phyloP scores from a whole-genome alignment of 2,113 vertebrate genomes.

The Peromyscus californicus region DNA sequence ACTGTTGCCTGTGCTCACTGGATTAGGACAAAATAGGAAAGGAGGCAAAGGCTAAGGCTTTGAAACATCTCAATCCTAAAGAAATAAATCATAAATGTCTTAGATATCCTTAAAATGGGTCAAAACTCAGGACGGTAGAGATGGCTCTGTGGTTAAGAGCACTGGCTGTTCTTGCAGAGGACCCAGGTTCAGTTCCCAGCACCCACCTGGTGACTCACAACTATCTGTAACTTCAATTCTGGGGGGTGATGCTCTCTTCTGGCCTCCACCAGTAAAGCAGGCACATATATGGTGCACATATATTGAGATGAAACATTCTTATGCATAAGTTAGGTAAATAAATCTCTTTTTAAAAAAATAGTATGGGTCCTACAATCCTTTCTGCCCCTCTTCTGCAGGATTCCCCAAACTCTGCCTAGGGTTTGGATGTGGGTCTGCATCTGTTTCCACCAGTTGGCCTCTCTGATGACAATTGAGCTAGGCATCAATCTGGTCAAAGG shows the following conservation, averaged over 20 bases:
- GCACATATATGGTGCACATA: neutral
- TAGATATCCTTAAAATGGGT: neutral
- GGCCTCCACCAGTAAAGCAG: neutral
- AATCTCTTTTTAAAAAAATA: neutral
- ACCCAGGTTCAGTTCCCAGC: neutral
- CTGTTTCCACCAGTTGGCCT: neutral
- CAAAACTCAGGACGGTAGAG: neutral
- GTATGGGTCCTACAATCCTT: neutral
- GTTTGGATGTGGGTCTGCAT: neutral
- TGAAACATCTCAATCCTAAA: neutral
- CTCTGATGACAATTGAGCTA: neutral
- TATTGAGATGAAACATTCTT: neutral
- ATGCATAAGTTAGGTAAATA: neutral
- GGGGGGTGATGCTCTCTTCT: neutral
- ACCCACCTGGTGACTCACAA: neutral
- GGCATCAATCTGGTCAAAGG: neutral
- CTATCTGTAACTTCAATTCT: neutral
- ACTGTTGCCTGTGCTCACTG: neutral
- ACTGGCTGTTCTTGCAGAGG: neutral
- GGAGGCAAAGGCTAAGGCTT: neutral
- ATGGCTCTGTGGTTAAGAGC: neutral
- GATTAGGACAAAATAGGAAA: conserved; percentile 51
- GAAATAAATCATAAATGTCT: conserved; percentile 33
- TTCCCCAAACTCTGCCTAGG: neutral
- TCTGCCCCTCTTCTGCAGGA: neutral